Conservation (phyloP, 2,113 vertebrate species). For the Balaeniceps rex region DNA sequence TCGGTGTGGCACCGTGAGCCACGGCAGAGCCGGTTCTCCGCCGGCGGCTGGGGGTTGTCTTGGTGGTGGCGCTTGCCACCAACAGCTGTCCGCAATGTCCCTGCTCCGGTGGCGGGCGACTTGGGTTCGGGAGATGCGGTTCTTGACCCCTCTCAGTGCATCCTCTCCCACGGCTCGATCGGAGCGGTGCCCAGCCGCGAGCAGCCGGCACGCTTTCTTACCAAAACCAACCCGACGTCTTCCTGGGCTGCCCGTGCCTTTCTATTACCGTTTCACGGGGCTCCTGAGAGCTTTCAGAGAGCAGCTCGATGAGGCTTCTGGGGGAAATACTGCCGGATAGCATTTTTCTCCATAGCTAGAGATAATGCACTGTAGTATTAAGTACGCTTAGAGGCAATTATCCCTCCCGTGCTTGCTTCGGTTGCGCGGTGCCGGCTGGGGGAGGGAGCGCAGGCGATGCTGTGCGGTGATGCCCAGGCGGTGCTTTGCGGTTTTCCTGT, state of each 20-base stretch:
- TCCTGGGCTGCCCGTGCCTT: constrained; percentile 44
- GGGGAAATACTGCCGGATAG: constrained; percentile 61
- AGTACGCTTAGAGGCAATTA: constrained; percentile 74
- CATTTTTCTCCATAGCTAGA: constrained; percentile 67
- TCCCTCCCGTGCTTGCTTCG: constrained; percentile 60
- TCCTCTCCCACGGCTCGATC: not conserved
- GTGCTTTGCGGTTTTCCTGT: not conserved
- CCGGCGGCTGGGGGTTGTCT: not conserved
- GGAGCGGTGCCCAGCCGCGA: fast-evolving
- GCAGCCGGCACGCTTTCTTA: not conserved
- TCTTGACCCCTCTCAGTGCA: too few species aligned
- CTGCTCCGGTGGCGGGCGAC: not conserved
- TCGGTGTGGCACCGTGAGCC: fast-evolving
- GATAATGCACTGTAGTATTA: constrained; percentile 70
- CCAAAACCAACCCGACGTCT: constrained; percentile 6
- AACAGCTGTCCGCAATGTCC: not conserved
- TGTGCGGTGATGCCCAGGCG: fast-evolving
- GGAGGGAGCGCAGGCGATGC: fast-evolving
- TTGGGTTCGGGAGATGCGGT: not conserved
- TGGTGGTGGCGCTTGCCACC: not conserved
- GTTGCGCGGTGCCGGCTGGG: not conserved
- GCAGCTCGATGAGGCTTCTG: constrained; percentile 69
- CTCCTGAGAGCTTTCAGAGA: constrained; percentile 71
- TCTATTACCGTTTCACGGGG: constrained; percentile 60
- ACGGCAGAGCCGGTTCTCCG: not conserved